Conservation (phyloP, 2,888 invertebrate genomes). For the Electrophaes corylata region DNA sequence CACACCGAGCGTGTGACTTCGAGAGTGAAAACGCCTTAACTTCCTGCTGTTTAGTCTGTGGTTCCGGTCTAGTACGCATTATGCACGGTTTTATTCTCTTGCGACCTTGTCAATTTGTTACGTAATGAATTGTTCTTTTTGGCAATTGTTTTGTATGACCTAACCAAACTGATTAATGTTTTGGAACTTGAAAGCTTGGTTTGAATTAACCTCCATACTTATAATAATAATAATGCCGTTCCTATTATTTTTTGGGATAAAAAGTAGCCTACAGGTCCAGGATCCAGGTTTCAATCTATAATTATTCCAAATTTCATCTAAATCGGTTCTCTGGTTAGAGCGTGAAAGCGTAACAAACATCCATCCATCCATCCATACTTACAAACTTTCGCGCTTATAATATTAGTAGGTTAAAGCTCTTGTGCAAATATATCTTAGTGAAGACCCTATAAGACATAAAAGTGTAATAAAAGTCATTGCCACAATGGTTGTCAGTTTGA, state of each 20-base stretch:
- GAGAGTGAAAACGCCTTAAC: conserved; percentile 72
- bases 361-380: no score
- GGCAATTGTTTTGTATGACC: conserved; percentile 20
- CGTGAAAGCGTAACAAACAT: no score
- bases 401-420: no score
- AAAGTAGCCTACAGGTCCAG: no score
- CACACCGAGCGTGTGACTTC: conserved; percentile 59
- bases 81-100: conserved; percentile 72
- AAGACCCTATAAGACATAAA: no score
- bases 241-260: no score
- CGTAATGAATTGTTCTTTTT: conserved; percentile 55
- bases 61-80: conserved; percentile 72
- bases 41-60: conserved; percentile 60
- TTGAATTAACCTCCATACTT: not conserved
- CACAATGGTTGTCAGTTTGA: not conserved
- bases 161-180: conserved; percentile 14
- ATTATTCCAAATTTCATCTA: no score
- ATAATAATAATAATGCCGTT: no score
- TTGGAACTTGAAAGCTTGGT: conserved; percentile 20
- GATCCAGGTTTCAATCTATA: no score
- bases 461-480: not conserved
- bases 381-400: no score
- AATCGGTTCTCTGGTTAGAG: no score
- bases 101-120: conserved; percentile 67
- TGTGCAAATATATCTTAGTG: no score